These are phyloP conservation scores for Agrotis ipsilon DNA, from an alignment of 2,888 invertebrate species.

Conservation along the genomic window DNA sequence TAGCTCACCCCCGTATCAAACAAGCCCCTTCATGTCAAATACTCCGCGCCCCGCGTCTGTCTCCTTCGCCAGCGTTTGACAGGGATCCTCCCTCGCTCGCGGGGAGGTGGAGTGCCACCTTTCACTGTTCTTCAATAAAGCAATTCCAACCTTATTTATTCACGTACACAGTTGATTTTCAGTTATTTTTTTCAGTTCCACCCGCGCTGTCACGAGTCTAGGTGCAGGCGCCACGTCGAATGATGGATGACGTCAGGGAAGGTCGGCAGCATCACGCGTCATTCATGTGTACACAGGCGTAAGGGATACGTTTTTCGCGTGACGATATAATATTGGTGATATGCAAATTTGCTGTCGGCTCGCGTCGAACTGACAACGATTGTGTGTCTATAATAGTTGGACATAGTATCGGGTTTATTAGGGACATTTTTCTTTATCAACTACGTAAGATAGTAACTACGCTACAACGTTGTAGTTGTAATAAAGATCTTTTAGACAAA, in stretches of 20 bases:
- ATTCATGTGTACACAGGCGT: slow-evolving; percentile 91
- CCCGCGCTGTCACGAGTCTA: slow-evolving; percentile 88
- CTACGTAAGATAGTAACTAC: neutral
- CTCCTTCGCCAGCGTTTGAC: slow-evolving; percentile 91
- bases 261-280: slow-evolving; percentile 91
- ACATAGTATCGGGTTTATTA: slow-evolving; percentile 66
- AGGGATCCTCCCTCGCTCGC: slow-evolving; percentile 90
- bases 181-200: slow-evolving; percentile 52
- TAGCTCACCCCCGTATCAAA: slow-evolving; percentile 89
- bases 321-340: slow-evolving; percentile 91
- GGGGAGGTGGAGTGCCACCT: slow-evolving; percentile 88
- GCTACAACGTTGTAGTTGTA: neutral
- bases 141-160: slow-evolving; percentile 63
- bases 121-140: slow-evolving; percentile 54
- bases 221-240: slow-evolving; percentile 91
- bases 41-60: slow-evolving; percentile 91
- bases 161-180: slow-evolving; percentile 66
- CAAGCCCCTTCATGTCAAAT: slow-evolving; percentile 91
- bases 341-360: slow-evolving; percentile 88
- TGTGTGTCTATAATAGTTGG: slow-evolving; percentile 60
- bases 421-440: slow-evolving; percentile 26
- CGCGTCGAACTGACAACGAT: slow-evolving; percentile 78
- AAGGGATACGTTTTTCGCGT: slow-evolving; percentile 91
- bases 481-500: neutral
- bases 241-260: slow-evolving; percentile 91